Conservation (phyloP, 2,113 vertebrate species). For the Lagopus muta region DNA sequence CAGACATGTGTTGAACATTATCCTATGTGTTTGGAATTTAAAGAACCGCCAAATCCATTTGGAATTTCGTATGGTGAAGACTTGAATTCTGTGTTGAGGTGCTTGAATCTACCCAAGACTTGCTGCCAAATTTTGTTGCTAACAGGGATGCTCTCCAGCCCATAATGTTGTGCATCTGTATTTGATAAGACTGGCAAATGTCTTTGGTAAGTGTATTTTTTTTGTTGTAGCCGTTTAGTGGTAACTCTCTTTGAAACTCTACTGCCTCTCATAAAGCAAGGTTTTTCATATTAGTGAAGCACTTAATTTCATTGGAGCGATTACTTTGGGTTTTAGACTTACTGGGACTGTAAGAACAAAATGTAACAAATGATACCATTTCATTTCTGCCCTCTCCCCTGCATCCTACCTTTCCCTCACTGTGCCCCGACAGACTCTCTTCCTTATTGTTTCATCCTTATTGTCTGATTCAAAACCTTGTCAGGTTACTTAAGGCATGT, state of each 20-base stretch:
- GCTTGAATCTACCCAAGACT: conserved; percentile 33
- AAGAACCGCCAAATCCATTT: conserved; percentile 69
- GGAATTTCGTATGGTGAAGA: conserved; percentile 58
- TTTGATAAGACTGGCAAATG: conserved; percentile 78
- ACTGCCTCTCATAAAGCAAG: conserved; percentile 71
- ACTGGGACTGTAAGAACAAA: conserved; percentile 54
- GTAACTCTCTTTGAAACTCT: conserved; percentile 58
- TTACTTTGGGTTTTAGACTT: conserved; percentile 65
- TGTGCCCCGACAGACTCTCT: not conserved
- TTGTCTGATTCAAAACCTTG: conserved; percentile 62
- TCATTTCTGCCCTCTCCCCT: not conserved
- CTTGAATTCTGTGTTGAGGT: conserved; percentile 71
- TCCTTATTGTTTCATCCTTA: conserved; percentile 54
- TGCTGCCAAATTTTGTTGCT: conserved; percentile 68
- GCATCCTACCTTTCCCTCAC: not conserved
- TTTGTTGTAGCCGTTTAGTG: conserved; percentile 68
- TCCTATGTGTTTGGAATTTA: conserved; percentile 38
- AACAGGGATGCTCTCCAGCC: conserved; percentile 52
- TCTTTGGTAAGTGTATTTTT: conserved; percentile 76
- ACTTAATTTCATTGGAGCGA: conserved; percentile 70
- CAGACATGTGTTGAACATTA: conserved; percentile 68
- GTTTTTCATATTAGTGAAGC: conserved; percentile 70
- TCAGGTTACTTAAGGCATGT: conserved; percentile 51
- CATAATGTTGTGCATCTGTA: conserved; percentile 70
- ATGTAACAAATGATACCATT: not conserved